Evolutionary conservation across 2,797 vertebrate species (phyloP).

Genomic region (Anguilla obscura): DNA sequence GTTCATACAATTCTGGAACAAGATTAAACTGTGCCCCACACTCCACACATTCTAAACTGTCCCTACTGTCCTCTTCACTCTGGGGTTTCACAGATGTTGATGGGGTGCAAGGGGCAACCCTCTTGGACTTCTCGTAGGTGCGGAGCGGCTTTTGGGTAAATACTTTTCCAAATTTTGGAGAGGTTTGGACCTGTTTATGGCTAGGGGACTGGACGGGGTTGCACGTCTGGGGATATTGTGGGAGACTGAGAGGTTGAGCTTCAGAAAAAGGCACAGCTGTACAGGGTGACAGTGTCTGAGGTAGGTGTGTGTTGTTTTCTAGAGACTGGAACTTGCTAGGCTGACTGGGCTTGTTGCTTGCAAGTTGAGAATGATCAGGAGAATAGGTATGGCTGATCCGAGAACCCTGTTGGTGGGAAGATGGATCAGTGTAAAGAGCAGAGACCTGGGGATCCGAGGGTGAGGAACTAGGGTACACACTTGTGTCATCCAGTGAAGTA

Average conservation of each 20-base stretch:
- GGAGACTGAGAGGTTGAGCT: neutral
- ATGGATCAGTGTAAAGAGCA: neutral
- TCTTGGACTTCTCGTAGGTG: conserved; percentile 20
- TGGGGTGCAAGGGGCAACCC: conserved; percentile 11
- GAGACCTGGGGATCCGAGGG: neutral
- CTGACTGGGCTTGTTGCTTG: neutral
- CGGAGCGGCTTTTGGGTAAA: neutral
- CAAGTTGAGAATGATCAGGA: neutral
- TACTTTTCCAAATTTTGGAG: neutral
- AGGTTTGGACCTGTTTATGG: neutral
- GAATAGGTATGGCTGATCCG: neutral
- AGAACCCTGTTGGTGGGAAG: neutral
- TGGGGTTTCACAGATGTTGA: neutral
- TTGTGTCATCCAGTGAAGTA: neutral
- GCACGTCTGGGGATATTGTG: conserved; percentile 15
- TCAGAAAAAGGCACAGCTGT: conserved; percentile 30
- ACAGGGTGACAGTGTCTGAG: conserved; percentile 27
- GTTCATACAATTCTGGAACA: conserved; percentile 71
- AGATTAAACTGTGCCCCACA: conserved; percentile 62
- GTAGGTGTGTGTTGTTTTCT: conserved; percentile 20
- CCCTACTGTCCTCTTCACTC: conserved; percentile 34
- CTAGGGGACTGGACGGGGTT: neutral
- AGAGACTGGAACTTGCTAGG: conserved; percentile 5
- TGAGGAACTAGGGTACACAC: neutral
- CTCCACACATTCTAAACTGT: conserved; percentile 63